Conservation (phyloP, 1,140 invertebrate species). For the Macrobrachium nipponense region DNA sequence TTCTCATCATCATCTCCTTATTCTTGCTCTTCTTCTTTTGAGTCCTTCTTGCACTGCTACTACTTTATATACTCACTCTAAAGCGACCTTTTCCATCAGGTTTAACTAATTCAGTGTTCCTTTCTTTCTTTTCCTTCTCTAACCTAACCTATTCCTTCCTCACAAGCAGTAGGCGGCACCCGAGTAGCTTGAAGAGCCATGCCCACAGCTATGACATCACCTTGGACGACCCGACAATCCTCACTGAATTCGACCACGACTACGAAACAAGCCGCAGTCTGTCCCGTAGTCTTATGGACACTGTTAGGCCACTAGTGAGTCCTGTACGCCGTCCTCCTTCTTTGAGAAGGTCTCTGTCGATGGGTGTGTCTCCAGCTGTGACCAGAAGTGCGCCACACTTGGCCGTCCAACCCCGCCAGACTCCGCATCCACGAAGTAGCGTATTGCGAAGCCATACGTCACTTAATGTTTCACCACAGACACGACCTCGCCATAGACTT, state of each 20-base stretch:
- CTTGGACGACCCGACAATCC: slow-evolving; percentile 33
- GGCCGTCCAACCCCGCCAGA: slow-evolving; percentile 38
- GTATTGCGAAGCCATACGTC: slow-evolving; percentile 36
- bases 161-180: slow-evolving; percentile 57
- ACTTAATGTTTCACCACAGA: slow-evolving; percentile 32
- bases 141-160: slow-evolving; percentile 55
- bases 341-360: slow-evolving; percentile 45
- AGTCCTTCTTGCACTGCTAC: neutral
- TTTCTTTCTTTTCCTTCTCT: slow-evolving; percentile 60
- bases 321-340: slow-evolving; percentile 42
- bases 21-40: slow-evolving; percentile 5
- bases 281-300: slow-evolving; percentile 47
- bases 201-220: slow-evolving; percentile 52
- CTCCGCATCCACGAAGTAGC: slow-evolving; percentile 11
- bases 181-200: slow-evolving; percentile 58
- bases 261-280: slow-evolving; percentile 8
- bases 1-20: neutral
- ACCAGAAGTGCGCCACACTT: slow-evolving; percentile 47
- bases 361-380: slow-evolving; percentile 43
- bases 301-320: slow-evolving; percentile 34
- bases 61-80: slow-evolving; percentile 48
- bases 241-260: slow-evolving; percentile 45
- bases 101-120: slow-evolving; percentile 59
- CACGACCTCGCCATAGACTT: slow-evolving; percentile 34
- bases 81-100: slow-evolving; percentile 43